These are phyloP conservation scores for Dexiosoma caninum DNA, from an alignment of 2,888 invertebrate genomes.

Conservation along the genomic window DNA sequence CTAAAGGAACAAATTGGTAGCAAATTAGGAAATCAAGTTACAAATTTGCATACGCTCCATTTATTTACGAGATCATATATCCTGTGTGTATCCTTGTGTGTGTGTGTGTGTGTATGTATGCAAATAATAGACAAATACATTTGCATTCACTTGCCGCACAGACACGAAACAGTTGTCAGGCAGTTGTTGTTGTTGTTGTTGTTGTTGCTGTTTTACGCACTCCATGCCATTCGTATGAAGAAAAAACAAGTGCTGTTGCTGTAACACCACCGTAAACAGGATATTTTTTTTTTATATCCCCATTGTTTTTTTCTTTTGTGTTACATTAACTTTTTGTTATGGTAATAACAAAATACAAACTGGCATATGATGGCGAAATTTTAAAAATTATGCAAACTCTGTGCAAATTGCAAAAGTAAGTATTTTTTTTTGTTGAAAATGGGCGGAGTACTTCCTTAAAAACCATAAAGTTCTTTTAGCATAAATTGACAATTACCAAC, in stretches of 20 bases:
- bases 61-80: conserved; percentile 67
- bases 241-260: conserved; percentile 46
- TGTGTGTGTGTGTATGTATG: conserved; percentile 35
- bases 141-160: conserved; percentile 26
- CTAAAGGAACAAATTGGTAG: conserved; percentile 73
- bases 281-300: conserved; percentile 19
- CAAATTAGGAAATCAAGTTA: conserved; percentile 76
- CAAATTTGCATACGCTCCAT: conserved; percentile 76
- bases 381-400: conserved; percentile 61
- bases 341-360: conserved; percentile 57
- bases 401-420: conserved; percentile 48
- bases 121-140: conserved; percentile 62
- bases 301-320: conserved; percentile 1
- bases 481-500: conserved; percentile 57
- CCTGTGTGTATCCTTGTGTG: conserved; percentile 35
- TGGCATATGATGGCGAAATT: conserved; percentile 61
- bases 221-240: background rate
- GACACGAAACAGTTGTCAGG: conserved; percentile 41
- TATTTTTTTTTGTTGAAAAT: conserved; percentile 14
- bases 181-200: conserved; percentile 21
- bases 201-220: conserved; percentile 5
- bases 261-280: conserved; percentile 45
- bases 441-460: conserved; percentile 35
- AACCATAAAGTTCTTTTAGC: conserved; percentile 46
- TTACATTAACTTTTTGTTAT: conserved; percentile 53